Evolutionary conservation across 2,113 vertebrate species (phyloP).

Genomic region (Chrysemys picta): DNA sequence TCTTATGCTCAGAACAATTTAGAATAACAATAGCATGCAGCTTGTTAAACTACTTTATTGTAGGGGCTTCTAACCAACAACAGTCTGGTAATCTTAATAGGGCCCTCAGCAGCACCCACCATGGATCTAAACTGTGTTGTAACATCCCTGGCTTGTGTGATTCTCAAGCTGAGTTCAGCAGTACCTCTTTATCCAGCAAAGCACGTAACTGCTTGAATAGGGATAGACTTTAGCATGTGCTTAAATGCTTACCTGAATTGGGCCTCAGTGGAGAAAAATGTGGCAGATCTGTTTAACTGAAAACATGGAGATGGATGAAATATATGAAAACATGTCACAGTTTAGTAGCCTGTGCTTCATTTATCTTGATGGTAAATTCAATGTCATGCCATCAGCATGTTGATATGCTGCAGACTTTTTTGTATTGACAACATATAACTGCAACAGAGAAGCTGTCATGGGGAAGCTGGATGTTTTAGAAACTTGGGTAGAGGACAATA

Average conservation of each 20-base stretch:
- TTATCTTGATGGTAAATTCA: not conserved
- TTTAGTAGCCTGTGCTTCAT: not conserved
- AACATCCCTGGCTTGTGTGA: fast-evolving
- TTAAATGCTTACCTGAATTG: not conserved
- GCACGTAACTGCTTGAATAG: not conserved
- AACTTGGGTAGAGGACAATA: not conserved
- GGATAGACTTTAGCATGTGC: not conserved
- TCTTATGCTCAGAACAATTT: not conserved
- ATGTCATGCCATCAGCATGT: no score
- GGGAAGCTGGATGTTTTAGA: not conserved
- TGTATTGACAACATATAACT: not conserved
- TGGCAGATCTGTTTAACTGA: not conserved
- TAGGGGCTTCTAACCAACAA: not conserved
- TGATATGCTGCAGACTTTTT: not conserved
- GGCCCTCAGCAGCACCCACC: fast-evolving
- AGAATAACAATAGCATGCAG: not conserved
- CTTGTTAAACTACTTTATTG: fast-evolving
- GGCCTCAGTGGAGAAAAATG: not conserved
- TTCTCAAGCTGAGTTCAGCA: not conserved
- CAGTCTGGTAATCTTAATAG: not conserved
- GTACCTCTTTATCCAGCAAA: not conserved
- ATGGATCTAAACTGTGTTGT: not conserved
- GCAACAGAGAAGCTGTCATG: not conserved
- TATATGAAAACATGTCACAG: not conserved
- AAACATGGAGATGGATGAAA: not conserved